Conservation (phyloP, 30 jellyfish, hydroid and myxozoan species). For the Turritopsis rubra region DNA sequence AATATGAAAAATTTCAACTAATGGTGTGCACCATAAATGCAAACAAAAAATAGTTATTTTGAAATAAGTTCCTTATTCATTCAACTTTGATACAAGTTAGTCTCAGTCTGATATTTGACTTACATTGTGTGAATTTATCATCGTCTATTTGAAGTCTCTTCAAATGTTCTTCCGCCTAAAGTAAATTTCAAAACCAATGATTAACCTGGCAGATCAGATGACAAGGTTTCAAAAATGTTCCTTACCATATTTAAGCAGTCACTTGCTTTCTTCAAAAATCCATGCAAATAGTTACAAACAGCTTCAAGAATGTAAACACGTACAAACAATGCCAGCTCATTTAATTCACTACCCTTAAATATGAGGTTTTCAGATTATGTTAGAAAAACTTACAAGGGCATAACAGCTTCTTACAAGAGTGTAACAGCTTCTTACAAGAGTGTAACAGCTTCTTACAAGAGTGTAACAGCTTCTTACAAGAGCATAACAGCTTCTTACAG, state of each 20-base stretch:
- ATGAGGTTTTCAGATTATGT: background rate
- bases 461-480: no score
- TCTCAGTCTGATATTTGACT: no score
- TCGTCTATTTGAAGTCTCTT: constrained; percentile 28
- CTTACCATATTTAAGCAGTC: constrained; percentile 9
- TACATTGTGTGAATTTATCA: constrained; percentile 28
- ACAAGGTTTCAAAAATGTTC: background rate
- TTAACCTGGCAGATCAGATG: background rate
- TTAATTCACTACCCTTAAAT: constrained; percentile 20
- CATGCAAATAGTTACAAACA: constrained; percentile 6
- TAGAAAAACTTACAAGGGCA: background rate
- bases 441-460: no score
- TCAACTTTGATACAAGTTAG: no score
- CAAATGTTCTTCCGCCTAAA: constrained; percentile 21
- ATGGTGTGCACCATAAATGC: no score
- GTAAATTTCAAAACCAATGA: background rate
- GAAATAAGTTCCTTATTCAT: no score
- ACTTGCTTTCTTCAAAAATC: background rate
- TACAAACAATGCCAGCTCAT: constrained; percentile 16
- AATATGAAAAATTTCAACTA: no score
- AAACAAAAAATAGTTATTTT: no score
- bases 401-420: no score
- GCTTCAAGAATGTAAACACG: constrained; percentile 30
- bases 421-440: background rate
- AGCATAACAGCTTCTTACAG: no score